Evolutionary conservation across 2,888 invertebrate genomes (phyloP).

Genomic region (Morpho deidamia): DNA sequence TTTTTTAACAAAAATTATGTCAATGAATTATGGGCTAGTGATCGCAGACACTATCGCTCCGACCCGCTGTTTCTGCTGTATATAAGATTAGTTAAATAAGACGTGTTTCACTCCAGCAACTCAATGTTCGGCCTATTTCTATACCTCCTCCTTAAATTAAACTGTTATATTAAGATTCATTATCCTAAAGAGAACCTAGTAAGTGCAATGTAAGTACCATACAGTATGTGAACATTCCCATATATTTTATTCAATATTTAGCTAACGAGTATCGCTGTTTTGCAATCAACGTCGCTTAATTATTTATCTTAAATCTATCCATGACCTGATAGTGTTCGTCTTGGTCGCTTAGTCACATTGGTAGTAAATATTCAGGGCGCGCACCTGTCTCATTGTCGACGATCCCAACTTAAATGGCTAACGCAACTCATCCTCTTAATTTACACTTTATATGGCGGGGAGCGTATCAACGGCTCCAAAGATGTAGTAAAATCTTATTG

Average conservation of each 20-base stretch:
- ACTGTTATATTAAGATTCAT: no score
- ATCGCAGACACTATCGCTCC: no score
- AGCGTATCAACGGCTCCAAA: not conserved
- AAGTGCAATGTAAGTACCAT: no score
- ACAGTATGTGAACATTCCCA: no score
- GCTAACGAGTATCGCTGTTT: constrained; percentile 7
- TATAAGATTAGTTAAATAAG: no score
- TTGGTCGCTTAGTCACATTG: constrained; percentile 19
- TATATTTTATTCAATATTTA: not conserved
- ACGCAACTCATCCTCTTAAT: constrained; percentile 14
- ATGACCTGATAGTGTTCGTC: constrained; percentile 26
- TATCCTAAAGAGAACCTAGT: no score
- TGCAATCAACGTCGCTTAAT: constrained; percentile 20
- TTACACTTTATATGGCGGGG: constrained; percentile 4
- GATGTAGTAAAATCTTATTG: not conserved
- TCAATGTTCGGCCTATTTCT: no score
- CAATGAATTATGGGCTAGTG: no score
- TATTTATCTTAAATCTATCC: constrained; percentile 25
- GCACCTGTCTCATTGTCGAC: constrained; percentile 24
- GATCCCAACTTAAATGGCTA: constrained; percentile 11
- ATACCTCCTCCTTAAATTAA: no score
- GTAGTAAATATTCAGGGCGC: constrained; percentile 32
- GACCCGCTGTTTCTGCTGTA: no score
- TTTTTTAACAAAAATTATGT: no score
- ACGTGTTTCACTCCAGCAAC: no score